phyloP scores from a whole-genome alignment of 2,113 vertebrate genomes.

The Crocuta crocuta region DNA sequence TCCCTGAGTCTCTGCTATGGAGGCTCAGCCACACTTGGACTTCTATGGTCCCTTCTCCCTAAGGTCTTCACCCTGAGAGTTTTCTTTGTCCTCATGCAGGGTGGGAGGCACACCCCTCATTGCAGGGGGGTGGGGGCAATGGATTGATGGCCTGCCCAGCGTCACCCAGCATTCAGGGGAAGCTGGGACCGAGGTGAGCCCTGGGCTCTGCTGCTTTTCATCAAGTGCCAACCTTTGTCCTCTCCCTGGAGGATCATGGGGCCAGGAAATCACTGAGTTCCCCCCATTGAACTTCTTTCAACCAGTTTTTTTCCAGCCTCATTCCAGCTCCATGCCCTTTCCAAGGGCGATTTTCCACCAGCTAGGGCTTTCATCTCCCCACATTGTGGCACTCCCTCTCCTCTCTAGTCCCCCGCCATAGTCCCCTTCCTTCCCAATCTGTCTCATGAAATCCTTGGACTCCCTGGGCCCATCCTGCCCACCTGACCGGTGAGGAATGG shows the following conservation, averaged over 20 bases:
- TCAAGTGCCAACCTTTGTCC: slow-evolving; percentile 69
- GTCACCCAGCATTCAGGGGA: background rate
- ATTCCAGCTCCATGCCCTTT: slow-evolving; percentile 65
- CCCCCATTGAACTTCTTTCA: slow-evolving; percentile 69
- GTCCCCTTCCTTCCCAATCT: background rate
- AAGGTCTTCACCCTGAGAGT: background rate
- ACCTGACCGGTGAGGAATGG: slow-evolving; percentile 29
- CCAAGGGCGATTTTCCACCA: slow-evolving; percentile 73
- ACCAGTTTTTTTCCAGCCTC: slow-evolving; percentile 68
- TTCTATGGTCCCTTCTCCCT: background rate
- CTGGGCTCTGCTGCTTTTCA: slow-evolving; percentile 54
- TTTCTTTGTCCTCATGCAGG: background rate
- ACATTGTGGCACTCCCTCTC: slow-evolving; percentile 48
- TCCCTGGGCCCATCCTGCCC: slow-evolving; percentile 9
- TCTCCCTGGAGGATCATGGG: slow-evolving; percentile 35
- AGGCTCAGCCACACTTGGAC: background rate
- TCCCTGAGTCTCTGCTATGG: background rate
- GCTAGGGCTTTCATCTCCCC: slow-evolving; percentile 67
- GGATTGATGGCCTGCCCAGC: background rate
- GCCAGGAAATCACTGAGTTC: slow-evolving; percentile 75
- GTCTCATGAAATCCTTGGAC: slow-evolving; percentile 8
- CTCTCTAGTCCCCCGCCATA: background rate
- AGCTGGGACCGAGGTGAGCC: background rate
- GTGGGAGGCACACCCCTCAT: background rate
- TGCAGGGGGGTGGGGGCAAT: background rate